These are phyloP conservation scores for Hyperoplus immaculatus DNA, from an alignment of 2,797 vertebrate genomes.

Conservation along the genomic window DNA sequence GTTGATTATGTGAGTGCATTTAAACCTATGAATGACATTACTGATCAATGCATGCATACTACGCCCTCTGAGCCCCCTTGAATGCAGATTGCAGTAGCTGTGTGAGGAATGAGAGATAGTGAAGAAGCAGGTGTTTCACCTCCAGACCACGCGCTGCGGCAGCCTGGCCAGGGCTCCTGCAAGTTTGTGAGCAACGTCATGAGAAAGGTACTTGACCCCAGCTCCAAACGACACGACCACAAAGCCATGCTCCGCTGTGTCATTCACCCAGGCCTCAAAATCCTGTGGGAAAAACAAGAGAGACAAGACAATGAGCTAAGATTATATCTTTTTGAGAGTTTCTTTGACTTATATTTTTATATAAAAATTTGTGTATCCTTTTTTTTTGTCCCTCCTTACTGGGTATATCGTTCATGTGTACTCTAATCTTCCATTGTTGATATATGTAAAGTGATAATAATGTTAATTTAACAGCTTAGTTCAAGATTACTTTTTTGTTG, in stretches of 20 bases:
- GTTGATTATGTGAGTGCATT: neutral
- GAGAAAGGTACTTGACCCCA: constrained; percentile 97
- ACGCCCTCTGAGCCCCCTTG: neutral
- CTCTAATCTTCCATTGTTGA: neutral
- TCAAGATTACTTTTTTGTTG: neutral
- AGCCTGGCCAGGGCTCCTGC: constrained; percentile 92
- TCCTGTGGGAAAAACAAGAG: constrained; percentile 82
- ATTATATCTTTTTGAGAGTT: neutral
- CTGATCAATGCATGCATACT: neutral
- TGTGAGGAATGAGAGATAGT: constrained; percentile 2
- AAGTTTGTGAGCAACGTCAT: constrained; percentile 94
- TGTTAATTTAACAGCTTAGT: neutral
- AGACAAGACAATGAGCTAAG: neutral
- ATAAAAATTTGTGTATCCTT: neutral
- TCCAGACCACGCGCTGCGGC: constrained; percentile 96
- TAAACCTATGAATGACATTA: neutral
- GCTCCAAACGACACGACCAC: constrained; percentile 98
- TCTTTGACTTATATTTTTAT: neutral
- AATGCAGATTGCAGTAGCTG: constrained; percentile 8
- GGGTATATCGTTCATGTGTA: neutral
- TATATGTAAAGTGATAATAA: too few relatives aligned
- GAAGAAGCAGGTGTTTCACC: constrained; percentile 82
- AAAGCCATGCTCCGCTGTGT: constrained; percentile 93
- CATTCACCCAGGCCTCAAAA: constrained; percentile 92
- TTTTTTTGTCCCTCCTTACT: neutral